Base-by-base conservation (phyloP, 1,140 invertebrate genomes). In the Ostrea edulis region DNA sequence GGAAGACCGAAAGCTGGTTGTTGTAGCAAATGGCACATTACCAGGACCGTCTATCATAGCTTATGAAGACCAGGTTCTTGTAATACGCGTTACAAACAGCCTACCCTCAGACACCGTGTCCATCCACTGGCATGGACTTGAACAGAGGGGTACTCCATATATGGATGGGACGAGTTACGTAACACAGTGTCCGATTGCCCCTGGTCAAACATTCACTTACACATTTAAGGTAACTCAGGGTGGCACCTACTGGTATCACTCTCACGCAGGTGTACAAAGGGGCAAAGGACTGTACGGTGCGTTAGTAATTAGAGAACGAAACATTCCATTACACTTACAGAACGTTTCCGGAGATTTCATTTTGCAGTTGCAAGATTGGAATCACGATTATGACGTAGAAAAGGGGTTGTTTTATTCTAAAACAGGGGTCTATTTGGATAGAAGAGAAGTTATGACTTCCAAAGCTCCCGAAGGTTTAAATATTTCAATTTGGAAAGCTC, bases 81-180 rank as follows among this genome's bases (percentile, higher is more conserved):
- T 98, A n/a, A 96, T 98, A 20, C 97, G 98, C 91, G 97, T 98
- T 0, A 96, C 96, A 89, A 98, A 98, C 93, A 96, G 96, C 85
- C 96, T 98, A 94, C 96, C 97, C 5, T 83, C 82, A 17, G 82
- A 83, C 17, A 83, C 44, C 93, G 96, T 97, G 0, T 97, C 97
- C 0, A 96, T 98, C 87, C 98, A 99, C 95, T 98, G 98, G 97
- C 96, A 97, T 85, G 97, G 97, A 68, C 96, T 98, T 82, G 97
- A 96, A 94, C 97, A 98, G 95, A 95, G 96, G 65, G 97, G 96
- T 71, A 96, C 97, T 8, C 97, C 97, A 91, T 98, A 97, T 94
- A 98, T 97, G 94, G 98, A 98, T 93, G 98, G 98, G 58, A 97
- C 98, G 51, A 97, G 98, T 8, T 97, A 97, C 88, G 96, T 98